phyloP scores from a whole-genome alignment of 1,140 invertebrate genomes.

The Heliconius congener region DNA sequence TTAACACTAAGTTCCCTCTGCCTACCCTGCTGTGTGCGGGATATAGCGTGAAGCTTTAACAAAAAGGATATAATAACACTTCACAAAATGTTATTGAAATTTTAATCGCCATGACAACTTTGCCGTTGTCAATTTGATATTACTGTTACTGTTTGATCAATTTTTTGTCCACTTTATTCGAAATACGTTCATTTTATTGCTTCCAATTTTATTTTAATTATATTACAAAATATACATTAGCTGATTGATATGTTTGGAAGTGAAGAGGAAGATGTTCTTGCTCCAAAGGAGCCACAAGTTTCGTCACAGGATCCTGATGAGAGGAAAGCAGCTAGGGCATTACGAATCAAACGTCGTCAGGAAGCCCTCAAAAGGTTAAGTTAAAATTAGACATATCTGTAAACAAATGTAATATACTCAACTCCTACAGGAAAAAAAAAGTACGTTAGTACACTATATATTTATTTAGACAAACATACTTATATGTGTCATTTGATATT shows the following conservation, averaged over 20 bases:
- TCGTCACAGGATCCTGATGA: slow-evolving; percentile 82
- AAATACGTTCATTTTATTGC: background rate
- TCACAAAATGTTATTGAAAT: too few species aligned
- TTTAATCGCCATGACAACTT: background rate
- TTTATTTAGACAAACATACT: too few species aligned
- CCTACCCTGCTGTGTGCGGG: too few species aligned
- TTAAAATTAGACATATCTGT: background rate
- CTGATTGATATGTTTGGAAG: slow-evolving; percentile 50
- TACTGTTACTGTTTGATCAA: background rate
- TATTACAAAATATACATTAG: slow-evolving; percentile 40
- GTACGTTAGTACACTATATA: too few species aligned
- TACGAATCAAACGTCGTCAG: slow-evolving; percentile 83
- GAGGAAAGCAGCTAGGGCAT: slow-evolving; percentile 83
- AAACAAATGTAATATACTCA: background rate
- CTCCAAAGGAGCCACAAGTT: slow-evolving; percentile 80
- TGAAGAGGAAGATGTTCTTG: slow-evolving; percentile 74
- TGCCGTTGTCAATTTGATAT: slow-evolving; percentile 1
- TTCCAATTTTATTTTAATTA: slow-evolving; percentile 7
- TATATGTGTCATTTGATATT: too few species aligned
- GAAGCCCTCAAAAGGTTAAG: slow-evolving; percentile 82
- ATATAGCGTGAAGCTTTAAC: too few species aligned
- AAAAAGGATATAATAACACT: too few species aligned
- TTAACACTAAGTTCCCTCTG: too few species aligned
- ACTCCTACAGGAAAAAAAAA: too few species aligned
- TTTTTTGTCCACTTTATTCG: background rate